Evolutionary conservation across 2,113 vertebrate genomes (phyloP), one percentile per base, ranked within the genome.

Genomic region (Alexandromys fortis): DNA sequence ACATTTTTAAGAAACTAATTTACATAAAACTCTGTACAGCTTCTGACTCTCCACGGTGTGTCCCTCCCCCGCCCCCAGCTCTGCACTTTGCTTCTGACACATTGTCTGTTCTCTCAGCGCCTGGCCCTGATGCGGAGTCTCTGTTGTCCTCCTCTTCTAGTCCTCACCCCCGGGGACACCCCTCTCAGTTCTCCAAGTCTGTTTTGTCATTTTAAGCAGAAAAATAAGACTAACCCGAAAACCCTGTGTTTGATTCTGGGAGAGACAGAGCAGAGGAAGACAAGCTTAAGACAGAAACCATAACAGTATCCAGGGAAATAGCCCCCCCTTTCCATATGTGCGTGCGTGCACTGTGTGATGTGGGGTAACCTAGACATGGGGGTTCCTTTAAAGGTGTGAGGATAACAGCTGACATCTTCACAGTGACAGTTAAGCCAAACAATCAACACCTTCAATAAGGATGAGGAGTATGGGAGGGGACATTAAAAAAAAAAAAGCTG

Each of bases 381-480:
- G 3, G 63, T 1, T 45, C 52, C 17, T 93, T 76, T 65, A 17
- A 49, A 81, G 9, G 9, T 79, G 26, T 86, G 35, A 93, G 12
- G 42, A 28, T 45, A 65, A n/a, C 1, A 73, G 7, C 10, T 78
- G 73, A 47, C 83, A 73, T 83, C 21, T 79, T 65, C 12, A 33
- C 75, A 79, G 33, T 3, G 47, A 89, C 16, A 35, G 8, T 1
- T 55, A 72, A 77, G 19, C 42, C 24, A 47, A 1, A 30, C 21
- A 81, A 76, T 3, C 33, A 11, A 3, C 26, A 24, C 42, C 24
- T 93, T 81, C 16, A 45, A 16, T 13, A n/a, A 72, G 11, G 72
- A 16, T 47, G n/a, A 10, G 5, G 38, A 13, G 11, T 24, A 30
- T 42, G 30, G 22, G 5, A 35, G 11, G 5, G 1, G 1, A 3